Evolutionary conservation across 2,113 vertebrate genomes (phyloP).

Genomic region (Saguinus imperator): DNA sequence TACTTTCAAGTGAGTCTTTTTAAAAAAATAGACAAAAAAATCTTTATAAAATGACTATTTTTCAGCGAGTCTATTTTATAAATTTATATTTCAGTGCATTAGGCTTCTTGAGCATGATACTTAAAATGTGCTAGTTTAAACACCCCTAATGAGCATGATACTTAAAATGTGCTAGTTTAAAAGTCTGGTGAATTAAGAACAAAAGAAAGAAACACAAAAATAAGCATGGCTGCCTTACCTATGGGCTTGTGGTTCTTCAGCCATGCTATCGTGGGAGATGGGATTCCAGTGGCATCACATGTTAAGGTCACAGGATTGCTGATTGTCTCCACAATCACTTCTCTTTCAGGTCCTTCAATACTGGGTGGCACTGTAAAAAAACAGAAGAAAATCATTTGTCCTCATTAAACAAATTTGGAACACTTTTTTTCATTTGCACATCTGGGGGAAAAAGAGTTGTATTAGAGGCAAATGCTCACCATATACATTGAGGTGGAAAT

Average conservation of each 20-base stretch:
- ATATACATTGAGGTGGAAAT: slow-evolving; percentile 96
- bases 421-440: slow-evolving; percentile 61
- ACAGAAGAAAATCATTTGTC: slow-evolving; percentile 35
- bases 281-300: slow-evolving; percentile 95
- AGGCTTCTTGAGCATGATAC: not conserved
- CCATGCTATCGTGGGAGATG: slow-evolving; percentile 92
- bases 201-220: not conserved
- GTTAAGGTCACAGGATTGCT: slow-evolving; percentile 91
- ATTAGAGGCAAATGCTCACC: slow-evolving; percentile 85
- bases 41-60: not conserved
- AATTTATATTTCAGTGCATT: not conserved
- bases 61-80: not conserved
- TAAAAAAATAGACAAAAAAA: not conserved
- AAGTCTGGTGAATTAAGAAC: not conserved
- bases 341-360: slow-evolving; percentile 90
- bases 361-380: slow-evolving; percentile 90
- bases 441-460: slow-evolving; percentile 69
- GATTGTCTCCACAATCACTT: slow-evolving; percentile 88
- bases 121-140: too few relatives aligned
- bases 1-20: not conserved
- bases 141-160: not conserved
- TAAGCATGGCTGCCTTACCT: slow-evolving; percentile 81
- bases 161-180: not conserved
- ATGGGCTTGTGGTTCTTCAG: slow-evolving; percentile 92
- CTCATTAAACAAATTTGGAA: not conserved